Conservation (phyloP, 2,797 vertebrate genomes). For the Darevskia mixta region DNA sequence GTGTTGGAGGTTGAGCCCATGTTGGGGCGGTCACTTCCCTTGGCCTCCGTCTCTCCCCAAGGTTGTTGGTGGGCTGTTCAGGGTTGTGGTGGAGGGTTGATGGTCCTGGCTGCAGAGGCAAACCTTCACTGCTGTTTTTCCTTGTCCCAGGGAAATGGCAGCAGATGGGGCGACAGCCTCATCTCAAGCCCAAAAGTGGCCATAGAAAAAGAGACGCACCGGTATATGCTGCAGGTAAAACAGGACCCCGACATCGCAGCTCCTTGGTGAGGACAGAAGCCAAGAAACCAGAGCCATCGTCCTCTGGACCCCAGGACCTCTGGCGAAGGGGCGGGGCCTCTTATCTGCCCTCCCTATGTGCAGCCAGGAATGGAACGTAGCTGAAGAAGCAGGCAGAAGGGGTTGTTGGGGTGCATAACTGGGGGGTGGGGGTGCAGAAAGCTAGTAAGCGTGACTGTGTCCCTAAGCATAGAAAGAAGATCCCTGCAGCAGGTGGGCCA, state of each 20-base stretch:
- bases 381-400: neutral
- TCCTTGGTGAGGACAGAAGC: neutral
- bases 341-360: too few species aligned
- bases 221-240: constrained; percentile 76
- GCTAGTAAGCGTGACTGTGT: neutral
- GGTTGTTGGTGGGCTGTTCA: neutral
- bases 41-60: neutral
- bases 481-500: too few species aligned
- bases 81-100: neutral
- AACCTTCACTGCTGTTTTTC: constrained; percentile 42
- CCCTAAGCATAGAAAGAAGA: too few species aligned
- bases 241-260: neutral
- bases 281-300: neutral
- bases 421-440: neutral
- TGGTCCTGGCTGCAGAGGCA: neutral
- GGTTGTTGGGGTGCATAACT: too few species aligned
- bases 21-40: neutral
- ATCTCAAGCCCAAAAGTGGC: constrained; percentile 60
- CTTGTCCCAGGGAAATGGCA: constrained; percentile 73
- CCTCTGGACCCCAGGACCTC: neutral
- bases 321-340: neutral
- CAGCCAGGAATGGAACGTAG: neutral
- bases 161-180: constrained; percentile 66
- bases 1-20: neutral
- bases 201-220: constrained; percentile 70